Evolutionary conservation across 2,888 invertebrate genomes (phyloP).

Genomic region (Boloria euphrosyne): DNA sequence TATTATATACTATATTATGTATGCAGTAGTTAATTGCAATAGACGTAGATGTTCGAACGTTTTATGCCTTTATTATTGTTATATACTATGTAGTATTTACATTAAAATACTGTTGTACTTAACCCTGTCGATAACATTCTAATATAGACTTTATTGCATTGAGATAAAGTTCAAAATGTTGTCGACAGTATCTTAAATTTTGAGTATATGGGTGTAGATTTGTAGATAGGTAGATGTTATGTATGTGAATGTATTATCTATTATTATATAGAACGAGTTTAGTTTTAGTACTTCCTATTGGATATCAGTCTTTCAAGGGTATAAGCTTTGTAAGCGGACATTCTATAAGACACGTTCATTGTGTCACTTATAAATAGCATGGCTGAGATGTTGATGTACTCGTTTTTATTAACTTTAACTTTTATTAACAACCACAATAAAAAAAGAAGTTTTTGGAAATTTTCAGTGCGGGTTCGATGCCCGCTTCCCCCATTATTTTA

Average conservation of each 20-base stretch:
- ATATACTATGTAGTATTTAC: slow-evolving; percentile 54
- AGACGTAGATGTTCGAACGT: slow-evolving; percentile 62
- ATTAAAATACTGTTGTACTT: slow-evolving; percentile 51
- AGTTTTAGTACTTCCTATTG: slow-evolving; percentile 35
- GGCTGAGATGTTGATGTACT: slow-evolving; percentile 52
- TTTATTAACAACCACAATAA: slow-evolving; percentile 4
- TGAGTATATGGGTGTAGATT: slow-evolving; percentile 57
- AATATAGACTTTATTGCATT: slow-evolving; percentile 1
- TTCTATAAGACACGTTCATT: slow-evolving; percentile 40
- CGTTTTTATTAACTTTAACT: slow-evolving; percentile 23
- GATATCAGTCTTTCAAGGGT: slow-evolving; percentile 61
- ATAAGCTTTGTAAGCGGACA: slow-evolving; percentile 55
- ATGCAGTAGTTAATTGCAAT: slow-evolving; percentile 59
- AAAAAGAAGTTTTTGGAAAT: not conserved
- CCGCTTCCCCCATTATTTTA: not conserved
- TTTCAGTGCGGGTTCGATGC: not conserved
- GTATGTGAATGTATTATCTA: slow-evolving; percentile 62
- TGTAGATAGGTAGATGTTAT: slow-evolving; percentile 76
- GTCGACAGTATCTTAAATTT: slow-evolving; percentile 45
- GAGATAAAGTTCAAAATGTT: slow-evolving; percentile 38
- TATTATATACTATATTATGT: slow-evolving; percentile 22
- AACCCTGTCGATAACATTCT: slow-evolving; percentile 44
- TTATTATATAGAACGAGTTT: slow-evolving; percentile 44
- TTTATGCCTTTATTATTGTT: slow-evolving; percentile 60
- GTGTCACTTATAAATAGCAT: slow-evolving; percentile 45